Conservation (phyloP, 92 coral and sea anemone species). For the Siderastrea siderea region DNA sequence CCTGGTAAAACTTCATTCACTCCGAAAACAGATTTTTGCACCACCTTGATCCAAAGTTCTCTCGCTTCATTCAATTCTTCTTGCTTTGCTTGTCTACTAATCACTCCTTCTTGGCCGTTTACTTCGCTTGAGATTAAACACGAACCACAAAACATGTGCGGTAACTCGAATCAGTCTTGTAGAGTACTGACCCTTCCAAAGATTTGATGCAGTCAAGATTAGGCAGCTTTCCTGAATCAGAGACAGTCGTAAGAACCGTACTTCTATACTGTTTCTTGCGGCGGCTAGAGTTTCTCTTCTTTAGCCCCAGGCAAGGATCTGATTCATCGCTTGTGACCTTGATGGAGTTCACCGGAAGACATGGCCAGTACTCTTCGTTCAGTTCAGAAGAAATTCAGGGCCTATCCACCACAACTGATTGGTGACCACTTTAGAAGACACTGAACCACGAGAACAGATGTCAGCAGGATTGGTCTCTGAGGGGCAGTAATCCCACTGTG, state of each 20-base stretch:
- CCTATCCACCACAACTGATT: conserved; percentile 42
- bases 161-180: conserved; percentile 54
- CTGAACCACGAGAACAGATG: conserved; percentile 18
- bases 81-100: conserved; percentile 22
- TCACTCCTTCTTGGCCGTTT: background rate
- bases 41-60: conserved; percentile 51
- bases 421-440: conserved; percentile 18
- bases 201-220: conserved; percentile 28
- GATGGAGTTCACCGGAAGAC: background rate
- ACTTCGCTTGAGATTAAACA: conserved; percentile 46
- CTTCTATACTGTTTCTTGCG: conserved; percentile 6
- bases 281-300: background rate
- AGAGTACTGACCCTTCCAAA: conserved; percentile 41
- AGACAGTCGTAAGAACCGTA: conserved; percentile 5
- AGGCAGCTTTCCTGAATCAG: background rate
- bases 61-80: conserved; percentile 33
- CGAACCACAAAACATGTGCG: conserved; percentile 54
- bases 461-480: conserved; percentile 31
- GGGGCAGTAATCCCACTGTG: conserved; percentile 35
- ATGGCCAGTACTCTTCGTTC: conserved; percentile 35
- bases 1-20: conserved; percentile 55
- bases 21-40: conserved; percentile 31
- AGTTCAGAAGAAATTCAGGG: conserved; percentile 30
- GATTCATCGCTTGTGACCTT: too few species aligned
- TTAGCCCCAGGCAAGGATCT: background rate